phyloP scores from a whole-genome alignment of 1,140 invertebrate genomes.

The Phortica variegata region DNA sequence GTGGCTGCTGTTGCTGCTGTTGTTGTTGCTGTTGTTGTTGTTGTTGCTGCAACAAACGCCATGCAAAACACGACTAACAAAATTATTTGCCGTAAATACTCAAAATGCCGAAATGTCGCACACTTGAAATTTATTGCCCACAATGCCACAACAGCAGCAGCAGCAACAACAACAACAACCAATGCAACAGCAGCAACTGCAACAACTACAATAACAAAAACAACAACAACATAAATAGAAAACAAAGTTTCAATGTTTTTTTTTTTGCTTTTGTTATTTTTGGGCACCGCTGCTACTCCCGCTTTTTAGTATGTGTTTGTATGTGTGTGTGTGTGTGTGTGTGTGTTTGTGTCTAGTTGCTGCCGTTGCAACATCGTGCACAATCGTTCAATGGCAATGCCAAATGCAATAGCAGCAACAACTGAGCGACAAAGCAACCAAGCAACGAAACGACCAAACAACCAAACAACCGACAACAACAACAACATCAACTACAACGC shows the following conservation, averaged over 20 bases:
- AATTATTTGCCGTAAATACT: slow-evolving; percentile 4
- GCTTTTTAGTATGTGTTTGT: too few relatives aligned
- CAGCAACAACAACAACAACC: slow-evolving; percentile 4
- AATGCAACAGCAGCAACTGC: slow-evolving; percentile 24
- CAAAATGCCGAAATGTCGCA: slow-evolving; percentile 51
- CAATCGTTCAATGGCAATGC: slow-evolving; percentile 27
- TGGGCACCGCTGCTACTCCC: too few relatives aligned
- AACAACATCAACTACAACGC: slow-evolving; percentile 15
- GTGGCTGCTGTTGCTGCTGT: background rate
- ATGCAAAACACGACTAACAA: too few relatives aligned
- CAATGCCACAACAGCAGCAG: slow-evolving; percentile 28
- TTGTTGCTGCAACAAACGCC: slow-evolving; percentile 5
- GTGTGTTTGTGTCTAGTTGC: background rate
- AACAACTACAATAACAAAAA: slow-evolving; percentile 4
- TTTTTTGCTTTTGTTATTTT: slow-evolving; percentile 4
- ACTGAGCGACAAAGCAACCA: slow-evolving; percentile 2
- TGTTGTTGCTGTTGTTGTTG: slow-evolving; percentile 14
- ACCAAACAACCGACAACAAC: background rate
- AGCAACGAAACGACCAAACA: background rate
- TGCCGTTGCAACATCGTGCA: slow-evolving; percentile 6
- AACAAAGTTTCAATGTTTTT: slow-evolving; percentile 15
- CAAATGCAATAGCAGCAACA: slow-evolving; percentile 18
- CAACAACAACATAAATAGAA: slow-evolving; percentile 22
- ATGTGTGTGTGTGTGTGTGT: too few relatives aligned
- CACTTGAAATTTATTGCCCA: slow-evolving; percentile 46